Evolutionary conservation across 35 echinoderm and acorn worm genomes (phyloP), one percentile per base, ranked within the genome.

Genomic region (Strongylocentrotus purpuratus): DNA sequence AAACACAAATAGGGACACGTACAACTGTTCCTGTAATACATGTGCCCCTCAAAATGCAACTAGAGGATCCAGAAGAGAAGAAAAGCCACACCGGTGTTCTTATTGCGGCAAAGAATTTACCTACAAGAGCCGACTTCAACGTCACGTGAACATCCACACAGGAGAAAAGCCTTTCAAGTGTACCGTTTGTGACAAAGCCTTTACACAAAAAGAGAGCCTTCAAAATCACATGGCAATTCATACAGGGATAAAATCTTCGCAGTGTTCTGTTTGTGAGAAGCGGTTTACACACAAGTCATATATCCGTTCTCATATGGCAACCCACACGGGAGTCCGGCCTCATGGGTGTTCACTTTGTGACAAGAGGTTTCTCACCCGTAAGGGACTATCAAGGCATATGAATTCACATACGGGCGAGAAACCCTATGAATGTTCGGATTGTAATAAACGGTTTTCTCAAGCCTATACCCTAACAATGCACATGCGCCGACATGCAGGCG

Each of bases 201-300:
- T 86, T 33, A 86, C 0, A 18, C 28, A 31, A 31, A 86, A 86
- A 86, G 2, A 32, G 0, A 52, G 78, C 71, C 90, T 96, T 3
- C 41, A 10, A 31, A 33, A 9, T 33, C 97, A 97, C 31, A 61
- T 60, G 52, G 86, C 70, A 47, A 45, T 33, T 2, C 97, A 97
- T 85, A 92, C 88, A 58, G 90, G 50, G 33, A 61, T 45, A 31
- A 94, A 48, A 86, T 25, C 86, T 14, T 48, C 35, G 70, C 45
- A 89, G 17, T 97, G 95, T 59, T 60, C 86, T 31, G 46, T 61
- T 17, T 97, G 97, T 88, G 32, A 59, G 7, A 96, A 96, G 88
- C 61, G 87, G 28, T 98, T 98, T 61, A 33, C 60, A 20, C 88
- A 50, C 9, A 31, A 20, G 47, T 92, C 85, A 22, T 2, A 2